Base-by-base conservation (phyloP, 1,140 invertebrate species). In the Eupristina koningsbergeri region DNA sequence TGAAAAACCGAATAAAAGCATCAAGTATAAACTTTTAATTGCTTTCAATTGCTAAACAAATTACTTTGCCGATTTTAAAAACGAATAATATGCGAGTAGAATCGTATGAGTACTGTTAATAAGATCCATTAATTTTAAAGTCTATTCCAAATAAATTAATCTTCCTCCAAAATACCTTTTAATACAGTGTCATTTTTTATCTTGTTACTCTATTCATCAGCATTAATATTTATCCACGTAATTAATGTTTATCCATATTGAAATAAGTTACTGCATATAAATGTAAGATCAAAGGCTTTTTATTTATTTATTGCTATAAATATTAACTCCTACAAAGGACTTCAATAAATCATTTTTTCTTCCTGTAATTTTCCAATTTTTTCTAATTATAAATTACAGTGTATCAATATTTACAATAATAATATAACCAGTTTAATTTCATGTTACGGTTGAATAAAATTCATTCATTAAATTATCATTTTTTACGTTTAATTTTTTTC, bases 121-220 rank as follows among this genome's bases (percentile, higher is more conserved):
- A 26, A 58, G 2, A 58, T 26, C 3, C 22, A 26, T 58, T 64
- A 64, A 34, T 13, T 31, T 8, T 5, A 34, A 31, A 34, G n/a
- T 31, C 26, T 41, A 41, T 71, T n/a, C 6, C 19, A 13, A 26
- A 71, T 71, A 71, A 71, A 71, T 71, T 71, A 41, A 71, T 71
- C 67, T n/a, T 41, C 17, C n/a, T 1, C 22, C 8, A 34, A 31
- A 41, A 26, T 41, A 31, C 13, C 13, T 41, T 13, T 69, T n/a
- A 17, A 11, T 9, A 3, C 8, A 9, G 36, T 15, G 3, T 2
- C 2, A 69, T 15, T 34, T 34, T 64, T 64, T 64, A 64, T 34
- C 31, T 64, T 31, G 31, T 31, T 34, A 31, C 7, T 34, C n/a
- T 31, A 64, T 64, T 11, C 7, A 15, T 34, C 19, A 53, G 50